phyloP scores from a whole-genome alignment of 2,797 vertebrate genomes.

The Acomys russatus region DNA sequence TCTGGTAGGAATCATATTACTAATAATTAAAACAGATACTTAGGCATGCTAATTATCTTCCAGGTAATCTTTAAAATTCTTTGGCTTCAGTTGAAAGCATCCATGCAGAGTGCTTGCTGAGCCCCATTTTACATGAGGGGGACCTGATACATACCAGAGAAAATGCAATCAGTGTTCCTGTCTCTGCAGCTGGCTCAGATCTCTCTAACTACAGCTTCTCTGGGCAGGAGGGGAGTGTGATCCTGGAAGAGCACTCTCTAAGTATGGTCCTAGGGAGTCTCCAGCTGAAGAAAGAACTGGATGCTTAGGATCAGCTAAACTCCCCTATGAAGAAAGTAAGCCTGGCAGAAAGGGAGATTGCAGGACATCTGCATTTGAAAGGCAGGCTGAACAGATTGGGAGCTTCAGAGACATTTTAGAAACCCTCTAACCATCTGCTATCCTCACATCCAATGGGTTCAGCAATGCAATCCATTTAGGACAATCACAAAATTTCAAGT shows the following conservation, averaged over 20 bases:
- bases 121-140: not conserved
- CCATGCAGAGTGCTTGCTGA: not conserved
- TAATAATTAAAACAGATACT: not conserved
- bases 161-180: accelerated
- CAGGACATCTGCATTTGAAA: constrained; percentile 34
- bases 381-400: not conserved
- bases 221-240: too few species aligned
- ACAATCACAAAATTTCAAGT: not conserved
- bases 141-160: too few species aligned
- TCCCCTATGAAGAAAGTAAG: not conserved
- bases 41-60: not conserved
- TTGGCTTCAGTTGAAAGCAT: not conserved
- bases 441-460: constrained; percentile 17
- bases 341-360: not conserved
- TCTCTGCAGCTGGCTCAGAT: not conserved
- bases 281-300: not conserved
- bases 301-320: not conserved
- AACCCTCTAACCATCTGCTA: not conserved
- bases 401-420: not conserved
- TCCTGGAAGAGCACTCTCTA: not conserved
- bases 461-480: not conserved
- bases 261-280: not conserved
- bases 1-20: not conserved
- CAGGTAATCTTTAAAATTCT: not conserved
- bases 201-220: not conserved